These are phyloP conservation scores for Bombus affinis DNA, from an alignment of 1,140 invertebrate species.

Conservation along the genomic window DNA sequence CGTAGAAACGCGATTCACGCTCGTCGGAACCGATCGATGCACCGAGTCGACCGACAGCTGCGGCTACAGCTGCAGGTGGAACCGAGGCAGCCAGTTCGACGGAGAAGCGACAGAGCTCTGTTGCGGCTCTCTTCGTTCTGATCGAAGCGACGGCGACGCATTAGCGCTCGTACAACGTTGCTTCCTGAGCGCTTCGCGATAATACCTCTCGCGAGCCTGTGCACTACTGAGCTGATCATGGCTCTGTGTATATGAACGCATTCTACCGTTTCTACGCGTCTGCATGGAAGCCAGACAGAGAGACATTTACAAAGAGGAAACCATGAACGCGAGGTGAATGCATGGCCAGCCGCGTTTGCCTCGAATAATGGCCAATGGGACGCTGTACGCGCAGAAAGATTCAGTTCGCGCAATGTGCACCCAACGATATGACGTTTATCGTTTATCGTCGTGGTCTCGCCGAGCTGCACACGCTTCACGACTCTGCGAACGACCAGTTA, in stretches of 20 bases:
- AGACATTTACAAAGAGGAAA: background rate
- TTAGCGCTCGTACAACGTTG: constrained; percentile 38
- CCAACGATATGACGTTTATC: constrained; percentile 20
- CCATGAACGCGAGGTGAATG: background rate
- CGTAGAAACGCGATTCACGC: constrained; percentile 43
- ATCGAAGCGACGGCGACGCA: constrained; percentile 44
- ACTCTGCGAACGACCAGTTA: background rate
- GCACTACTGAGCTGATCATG: too few relatives aligned
- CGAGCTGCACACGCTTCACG: background rate
- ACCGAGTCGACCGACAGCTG: constrained; percentile 47
- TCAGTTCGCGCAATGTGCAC: background rate
- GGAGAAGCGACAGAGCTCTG: constrained; percentile 27
- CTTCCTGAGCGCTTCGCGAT: constrained; percentile 37
- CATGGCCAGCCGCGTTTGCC: constrained; percentile 8
- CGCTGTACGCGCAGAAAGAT: background rate
- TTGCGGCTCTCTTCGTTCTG: constrained; percentile 11
- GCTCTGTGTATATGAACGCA: background rate
- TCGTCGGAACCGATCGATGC: constrained; percentile 49
- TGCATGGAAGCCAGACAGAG: background rate
- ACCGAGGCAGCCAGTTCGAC: constrained; percentile 1
- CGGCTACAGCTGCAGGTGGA: constrained; percentile 38
- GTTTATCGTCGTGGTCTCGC: constrained; percentile 3
- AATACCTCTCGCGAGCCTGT: constrained; percentile 13
- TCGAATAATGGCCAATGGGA: constrained; percentile 38
- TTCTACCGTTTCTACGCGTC: background rate